Percentiles rank a stretch among this genome's conserved stretches.
Evolutionary conservation across 1,140 invertebrate genomes (phyloP).

Genomic region (Heliconius eleuchia): DNA sequence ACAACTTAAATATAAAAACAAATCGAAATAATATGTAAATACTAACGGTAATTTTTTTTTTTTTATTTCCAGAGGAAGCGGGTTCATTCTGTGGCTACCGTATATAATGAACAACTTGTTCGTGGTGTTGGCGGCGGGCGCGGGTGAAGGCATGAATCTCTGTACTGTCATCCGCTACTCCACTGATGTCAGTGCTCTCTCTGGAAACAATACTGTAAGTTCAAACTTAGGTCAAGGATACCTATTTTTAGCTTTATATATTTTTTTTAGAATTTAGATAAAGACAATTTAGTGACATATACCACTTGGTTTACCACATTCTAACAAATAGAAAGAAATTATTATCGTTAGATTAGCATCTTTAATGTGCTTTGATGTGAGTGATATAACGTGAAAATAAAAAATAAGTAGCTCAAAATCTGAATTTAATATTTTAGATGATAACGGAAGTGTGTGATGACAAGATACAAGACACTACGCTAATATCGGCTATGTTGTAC

Average conservation of each 20-base stretch:
- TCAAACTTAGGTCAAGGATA: neutral
- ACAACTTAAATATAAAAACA: too few relatives aligned
- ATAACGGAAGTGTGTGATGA: conserved; percentile 63
- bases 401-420: neutral
- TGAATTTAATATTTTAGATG: conserved; percentile 43
- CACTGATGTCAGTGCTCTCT: conserved; percentile 35
- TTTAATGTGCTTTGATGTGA: too few relatives aligned
- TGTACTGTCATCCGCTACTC: conserved; percentile 66
- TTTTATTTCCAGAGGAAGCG: conserved; percentile 60
- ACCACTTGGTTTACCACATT: too few relatives aligned
- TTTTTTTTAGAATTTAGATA: too few relatives aligned
- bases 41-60: neutral
- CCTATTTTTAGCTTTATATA: too few relatives aligned
- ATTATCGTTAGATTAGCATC: too few relatives aligned
- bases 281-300: too few relatives aligned
- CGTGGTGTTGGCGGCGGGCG: conserved; percentile 61
- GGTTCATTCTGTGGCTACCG: conserved; percentile 74
- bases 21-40: neutral
- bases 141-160: conserved; percentile 66
- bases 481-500: conserved; percentile 70
- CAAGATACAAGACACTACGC: conserved; percentile 68
- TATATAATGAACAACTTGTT: conserved; percentile 78
- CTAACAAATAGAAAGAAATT: too few relatives aligned
- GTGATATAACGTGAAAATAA: too few relatives aligned
- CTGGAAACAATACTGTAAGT: conserved; percentile 45